Evolutionary conservation across 2,797 vertebrate species (phyloP), one percentile per base, ranked within the genome.

Genomic region (Manis javanica): DNA sequence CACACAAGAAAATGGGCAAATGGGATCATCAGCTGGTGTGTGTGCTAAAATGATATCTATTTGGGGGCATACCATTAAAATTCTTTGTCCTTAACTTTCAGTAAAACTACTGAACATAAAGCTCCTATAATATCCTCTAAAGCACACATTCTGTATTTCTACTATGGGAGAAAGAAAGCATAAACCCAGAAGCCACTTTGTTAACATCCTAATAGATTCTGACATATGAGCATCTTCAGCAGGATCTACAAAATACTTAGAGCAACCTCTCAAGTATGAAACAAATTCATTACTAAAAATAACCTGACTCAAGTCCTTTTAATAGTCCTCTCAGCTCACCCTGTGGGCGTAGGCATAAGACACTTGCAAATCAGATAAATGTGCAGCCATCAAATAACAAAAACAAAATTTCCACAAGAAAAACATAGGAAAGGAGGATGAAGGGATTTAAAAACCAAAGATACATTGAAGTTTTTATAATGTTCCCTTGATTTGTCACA

Each of bases 201-300:
- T 31, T 91, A 64, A 85, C 31, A 23, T 1, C 71, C 87, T 94
- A 51, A 86, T 55, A 61, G 55, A 61, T 72, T 82, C n/a, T 77
- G 82, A 90, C 61, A 49, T n/a, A 34, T 51, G 29, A 92, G 42
- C 64, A 59, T 75, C 74, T 85, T 89, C 89, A 88, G 95, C 39
- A n/a, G 39, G 19, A 94, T 82, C 69, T 96, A 84, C 26, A 71
- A 75, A 85, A 90, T 63, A 91, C 64, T 93, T 63, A 55, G 15
- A 81, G 61, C 75, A 89, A 78, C 37, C 15, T 93, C 75, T 90
- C 89, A 64, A 84, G 71, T 91, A 37, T 49, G 90, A 74, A 96
- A 66, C 61, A 86, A 90, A 91, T 91, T 81, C 59, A 84, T 89
- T 94, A 34, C 91, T 93, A 84, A 93, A 96, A 95, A 86, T 93